phyloP scores from a whole-genome alignment of 1,140 invertebrate genomes.

The Lepidurus couesii region DNA sequence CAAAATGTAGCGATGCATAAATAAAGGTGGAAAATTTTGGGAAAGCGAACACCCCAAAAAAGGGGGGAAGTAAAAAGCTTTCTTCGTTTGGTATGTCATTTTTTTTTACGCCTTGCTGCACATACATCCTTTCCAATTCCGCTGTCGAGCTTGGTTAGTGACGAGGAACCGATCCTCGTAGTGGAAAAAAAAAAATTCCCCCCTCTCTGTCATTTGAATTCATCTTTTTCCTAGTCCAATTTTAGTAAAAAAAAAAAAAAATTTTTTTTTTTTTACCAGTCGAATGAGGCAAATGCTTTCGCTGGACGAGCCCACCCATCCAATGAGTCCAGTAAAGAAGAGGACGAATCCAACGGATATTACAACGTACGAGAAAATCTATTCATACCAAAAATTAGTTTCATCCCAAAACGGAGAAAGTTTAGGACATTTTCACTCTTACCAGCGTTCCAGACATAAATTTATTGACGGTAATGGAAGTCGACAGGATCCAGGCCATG shows the following conservation, averaged over 20 bases:
- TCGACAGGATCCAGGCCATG: slow-evolving; percentile 48
- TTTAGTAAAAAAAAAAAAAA: background rate
- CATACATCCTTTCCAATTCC: background rate
- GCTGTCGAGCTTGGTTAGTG: background rate
- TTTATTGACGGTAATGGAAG: slow-evolving; percentile 45
- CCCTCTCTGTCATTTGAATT: background rate
- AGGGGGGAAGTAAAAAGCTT: background rate
- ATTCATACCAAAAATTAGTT: slow-evolving; percentile 26
- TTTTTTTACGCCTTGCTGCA: background rate
- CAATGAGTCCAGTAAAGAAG: slow-evolving; percentile 46
- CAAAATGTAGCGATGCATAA: background rate
- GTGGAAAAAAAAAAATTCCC: background rate
- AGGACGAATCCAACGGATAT: slow-evolving; percentile 45
- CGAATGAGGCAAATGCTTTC: slow-evolving; percentile 42
- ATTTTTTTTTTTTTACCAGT: slow-evolving; percentile 38
- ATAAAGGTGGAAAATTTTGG: background rate
- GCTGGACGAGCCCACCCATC: slow-evolving; percentile 44
- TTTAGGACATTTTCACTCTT: slow-evolving; percentile 32
- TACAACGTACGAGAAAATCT: slow-evolving; percentile 47
- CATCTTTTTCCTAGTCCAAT: background rate
- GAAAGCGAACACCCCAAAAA: background rate
- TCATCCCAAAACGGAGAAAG: slow-evolving; percentile 25
- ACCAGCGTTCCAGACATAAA: slow-evolving; percentile 48
- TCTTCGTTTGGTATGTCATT: background rate
- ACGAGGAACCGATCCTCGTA: slow-evolving; percentile 6